Evolutionary conservation across 2,888 invertebrate species (phyloP), one percentile per base, ranked within the genome.

Genomic region (Eurytoma adleriae): DNA sequence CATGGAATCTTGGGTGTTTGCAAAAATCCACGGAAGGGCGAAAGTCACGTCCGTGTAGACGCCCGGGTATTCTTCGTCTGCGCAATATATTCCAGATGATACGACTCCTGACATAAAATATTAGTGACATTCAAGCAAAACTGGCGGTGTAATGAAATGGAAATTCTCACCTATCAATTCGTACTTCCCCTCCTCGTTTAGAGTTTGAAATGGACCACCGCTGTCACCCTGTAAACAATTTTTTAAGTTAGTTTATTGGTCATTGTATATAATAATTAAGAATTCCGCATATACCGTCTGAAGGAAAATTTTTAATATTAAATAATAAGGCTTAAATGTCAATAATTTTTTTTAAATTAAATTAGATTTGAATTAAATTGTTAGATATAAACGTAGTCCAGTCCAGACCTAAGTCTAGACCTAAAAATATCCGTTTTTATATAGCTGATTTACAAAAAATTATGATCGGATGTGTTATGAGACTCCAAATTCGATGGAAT

Each of bases 121-220:
- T 54, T 54, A 0, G n/a, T 1, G 54, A 54, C 13, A 16, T 54
- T 14, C 54, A 54, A 54, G n/a, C 16, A n/a, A 54, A n/a, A 54
- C n/a, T 54, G n/a, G 2, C 3, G n/a, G n/a, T 16, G n/a, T 4
- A 54, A 14, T 54, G n/a, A 1, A 61, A 2, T 16, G 7, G 3
- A 61, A 16, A 7, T 16, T 13, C 70, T 79, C 57, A 83, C 84
- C 84, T 64, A 86, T 84, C 14, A 86, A 71, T 57, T 50, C 67
- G 24, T 67, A 67, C 59, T 50, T 67, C n/a, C 50, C 24, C 24
- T 57, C 57, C 5, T 13, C 14, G 18, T 75, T 67, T 18, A 50
- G 12, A 24, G 82, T 18, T 52, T 85, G 85, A 66, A 86, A 84
- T 20, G 86, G 87, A 14, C 85, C 85, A 16, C 85, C 85, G 30